Evolutionary conservation across 37 sponge, comb jelly and placozoan species (phyloP).

Genomic region (Amphimedon queenslandica): DNA sequence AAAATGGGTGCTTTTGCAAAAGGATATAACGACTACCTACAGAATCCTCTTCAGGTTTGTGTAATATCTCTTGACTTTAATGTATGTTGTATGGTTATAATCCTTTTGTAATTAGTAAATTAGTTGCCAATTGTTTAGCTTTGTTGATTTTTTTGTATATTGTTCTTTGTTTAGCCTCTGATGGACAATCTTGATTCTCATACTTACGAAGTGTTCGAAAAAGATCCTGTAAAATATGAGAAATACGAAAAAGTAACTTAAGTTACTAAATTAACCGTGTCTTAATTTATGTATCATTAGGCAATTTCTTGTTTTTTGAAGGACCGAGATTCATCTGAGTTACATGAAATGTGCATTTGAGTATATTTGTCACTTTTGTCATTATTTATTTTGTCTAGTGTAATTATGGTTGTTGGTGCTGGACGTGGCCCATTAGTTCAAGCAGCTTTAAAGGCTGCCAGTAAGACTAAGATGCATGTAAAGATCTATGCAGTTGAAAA

Average conservation of each 20-base stretch:
- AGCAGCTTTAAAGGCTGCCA: constrained; percentile 70
- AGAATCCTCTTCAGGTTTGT: constrained; percentile 84
- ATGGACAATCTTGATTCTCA: constrained; percentile 96
- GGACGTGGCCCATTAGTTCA: constrained; percentile 94
- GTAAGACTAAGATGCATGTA: constrained; percentile 32
- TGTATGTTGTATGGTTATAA: too few relatives aligned
- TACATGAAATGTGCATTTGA: constrained; percentile 9
- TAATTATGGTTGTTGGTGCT: constrained; percentile 98
- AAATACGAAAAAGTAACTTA: constrained; percentile 79
- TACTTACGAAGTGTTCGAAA: constrained; percentile 96
- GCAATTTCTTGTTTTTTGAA: constrained; percentile 15
- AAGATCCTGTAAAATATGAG: constrained; percentile 90
- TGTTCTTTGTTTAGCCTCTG: constrained; percentile 63
- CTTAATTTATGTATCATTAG: not conserved
- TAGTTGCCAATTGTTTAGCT: not conserved
- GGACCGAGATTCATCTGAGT: constrained; percentile 46
- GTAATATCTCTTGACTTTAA: too few relatives aligned
- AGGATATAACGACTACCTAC: constrained; percentile 96
- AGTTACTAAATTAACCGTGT: not conserved
- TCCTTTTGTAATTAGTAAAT: not conserved
- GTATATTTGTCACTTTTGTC: not conserved
- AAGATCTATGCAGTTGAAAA: constrained; percentile 95
- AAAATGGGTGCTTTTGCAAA: constrained; percentile 66
- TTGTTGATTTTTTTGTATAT: not conserved
- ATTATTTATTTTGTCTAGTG: constrained; percentile 27